Evolutionary conservation across 2,797 vertebrate species (phyloP), one percentile per base, ranked within the genome.

Genomic region (Eulemur rubriventer): DNA sequence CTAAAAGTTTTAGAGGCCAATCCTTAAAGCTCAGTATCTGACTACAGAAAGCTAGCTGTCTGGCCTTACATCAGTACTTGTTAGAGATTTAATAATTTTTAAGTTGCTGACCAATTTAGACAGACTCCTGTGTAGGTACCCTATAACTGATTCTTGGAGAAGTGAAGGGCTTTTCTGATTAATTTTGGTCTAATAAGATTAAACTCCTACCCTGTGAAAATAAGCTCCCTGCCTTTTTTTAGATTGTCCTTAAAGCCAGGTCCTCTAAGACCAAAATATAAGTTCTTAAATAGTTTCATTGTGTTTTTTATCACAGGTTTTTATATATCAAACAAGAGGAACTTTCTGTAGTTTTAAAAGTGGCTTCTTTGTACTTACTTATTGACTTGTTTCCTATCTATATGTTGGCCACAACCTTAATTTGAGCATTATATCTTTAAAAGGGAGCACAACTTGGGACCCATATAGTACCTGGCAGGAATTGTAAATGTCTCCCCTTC

Each of bases 161-260:
- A 92, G 24, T 73, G 22, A 92, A 89, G 38, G 48, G 30, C 73
- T 93, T 97, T 96, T 97, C 82, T 91, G 73, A 81, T 96, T 97
- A 94, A 50, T 81, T 95, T 78, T 89, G 18, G 55, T 75, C 87
- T 96, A 82, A 82, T 93, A 93, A 96, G 95, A 96, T 96, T 96
- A 95, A 91, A 92, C 41, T 92, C 38, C 65, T 73, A 43, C 59
- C 65, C 20, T 26, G 73, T 97, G 92, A 89, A 92, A 93, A 96
- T 67, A 93, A 95, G 83, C 67, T 96, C 52, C 46, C 59, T 84
- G 89, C 41, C 33, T 16, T 82, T 67, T 67, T 92, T 91, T 72
- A 79, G 76, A 33, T 94, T 84, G 69, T 95, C 65, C 50, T 86
- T 76, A 83, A 97, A 89, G 38, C 82, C 73, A 81, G 67, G 43